A percentile compares a stretch with the other conserved stretches of the same genome.
phyloP scores from a whole-genome alignment of 2,113 vertebrate genomes.

The Brachionichthys hirsutus region DNA sequence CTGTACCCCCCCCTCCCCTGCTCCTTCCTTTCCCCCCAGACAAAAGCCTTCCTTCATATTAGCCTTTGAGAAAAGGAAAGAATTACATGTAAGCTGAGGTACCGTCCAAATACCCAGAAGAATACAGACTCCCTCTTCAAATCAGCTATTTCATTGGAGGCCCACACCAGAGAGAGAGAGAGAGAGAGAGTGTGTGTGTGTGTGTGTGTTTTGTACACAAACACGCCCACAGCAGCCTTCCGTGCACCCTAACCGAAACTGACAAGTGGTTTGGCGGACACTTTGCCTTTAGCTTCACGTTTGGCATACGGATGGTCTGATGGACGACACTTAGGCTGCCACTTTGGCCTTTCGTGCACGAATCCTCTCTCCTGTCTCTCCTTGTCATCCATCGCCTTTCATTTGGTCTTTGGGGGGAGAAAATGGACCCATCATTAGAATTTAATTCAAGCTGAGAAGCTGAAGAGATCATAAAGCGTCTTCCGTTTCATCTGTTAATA shows the following conservation, averaged over 20 bases:
- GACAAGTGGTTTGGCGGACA: conserved; percentile 46
- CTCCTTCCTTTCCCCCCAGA: background rate
- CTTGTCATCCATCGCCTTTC: conserved; percentile 3
- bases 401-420: conserved; percentile 5
- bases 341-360: conserved; percentile 1
- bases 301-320: conserved; percentile 8
- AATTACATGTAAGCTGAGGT: conserved; percentile 15
- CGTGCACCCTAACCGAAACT: conserved; percentile 28
- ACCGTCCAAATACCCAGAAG: conserved; percentile 32
- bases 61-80: conserved; percentile 21
- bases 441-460: background rate
- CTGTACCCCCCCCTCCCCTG: conserved; percentile 19
- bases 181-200: conserved; percentile 19
- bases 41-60: conserved; percentile 7
- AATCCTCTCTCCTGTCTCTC: background rate
- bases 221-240: conserved; percentile 29
- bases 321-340: conserved; percentile 13
- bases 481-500: conserved; percentile 25
- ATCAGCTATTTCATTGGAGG: conserved; percentile 6
- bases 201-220: conserved; percentile 15
- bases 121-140: conserved; percentile 24
- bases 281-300: conserved; percentile 12
- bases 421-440: background rate
- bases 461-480: conserved; percentile 3
- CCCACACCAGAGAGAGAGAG: conserved; percentile 15